Conservation (phyloP, 2,888 invertebrate genomes). For the Lithophane leautieri region DNA sequence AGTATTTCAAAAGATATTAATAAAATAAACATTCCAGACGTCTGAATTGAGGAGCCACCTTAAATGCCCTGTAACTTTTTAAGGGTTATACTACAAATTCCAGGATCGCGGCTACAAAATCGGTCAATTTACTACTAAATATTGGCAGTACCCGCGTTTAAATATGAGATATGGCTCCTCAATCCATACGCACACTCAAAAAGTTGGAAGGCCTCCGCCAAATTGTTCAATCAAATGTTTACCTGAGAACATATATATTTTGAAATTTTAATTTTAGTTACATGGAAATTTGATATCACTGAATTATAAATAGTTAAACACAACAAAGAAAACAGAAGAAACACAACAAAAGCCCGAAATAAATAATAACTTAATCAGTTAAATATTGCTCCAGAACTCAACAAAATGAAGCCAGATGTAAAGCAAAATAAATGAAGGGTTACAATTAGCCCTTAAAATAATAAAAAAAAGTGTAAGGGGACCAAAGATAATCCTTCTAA, state of each 20-base stretch:
- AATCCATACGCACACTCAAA: too few species aligned
- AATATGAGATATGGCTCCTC: too few species aligned
- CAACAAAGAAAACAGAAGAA: not conserved
- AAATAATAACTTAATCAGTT: slow-evolving; percentile 20
- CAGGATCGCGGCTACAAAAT: too few species aligned
- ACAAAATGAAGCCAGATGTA: slow-evolving; percentile 54
- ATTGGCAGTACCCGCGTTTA: too few species aligned
- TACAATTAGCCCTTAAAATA: slow-evolving; percentile 77
- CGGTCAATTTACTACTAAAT: too few species aligned
- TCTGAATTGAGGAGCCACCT: too few species aligned
- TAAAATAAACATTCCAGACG: too few species aligned
- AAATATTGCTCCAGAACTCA: slow-evolving; percentile 21
- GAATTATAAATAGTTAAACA: not conserved
- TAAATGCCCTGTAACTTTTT: too few species aligned
- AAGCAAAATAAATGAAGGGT: slow-evolving; percentile 61
- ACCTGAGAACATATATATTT: not conserved
- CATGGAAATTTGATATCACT: not conserved
- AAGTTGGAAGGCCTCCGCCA: too few species aligned
- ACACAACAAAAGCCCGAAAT: not conserved
- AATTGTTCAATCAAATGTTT: too few species aligned
- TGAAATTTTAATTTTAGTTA: not conserved
- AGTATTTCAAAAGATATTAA: too few species aligned
- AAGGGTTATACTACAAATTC: too few species aligned
- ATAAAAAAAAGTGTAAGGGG: slow-evolving; percentile 78
- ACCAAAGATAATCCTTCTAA: slow-evolving; percentile 81